A percentile compares a stretch with the other conserved stretches of the same genome.
Evolutionary conservation across 2,113 vertebrate species (phyloP).

Genomic region (Lepidothrix coronata): DNA sequence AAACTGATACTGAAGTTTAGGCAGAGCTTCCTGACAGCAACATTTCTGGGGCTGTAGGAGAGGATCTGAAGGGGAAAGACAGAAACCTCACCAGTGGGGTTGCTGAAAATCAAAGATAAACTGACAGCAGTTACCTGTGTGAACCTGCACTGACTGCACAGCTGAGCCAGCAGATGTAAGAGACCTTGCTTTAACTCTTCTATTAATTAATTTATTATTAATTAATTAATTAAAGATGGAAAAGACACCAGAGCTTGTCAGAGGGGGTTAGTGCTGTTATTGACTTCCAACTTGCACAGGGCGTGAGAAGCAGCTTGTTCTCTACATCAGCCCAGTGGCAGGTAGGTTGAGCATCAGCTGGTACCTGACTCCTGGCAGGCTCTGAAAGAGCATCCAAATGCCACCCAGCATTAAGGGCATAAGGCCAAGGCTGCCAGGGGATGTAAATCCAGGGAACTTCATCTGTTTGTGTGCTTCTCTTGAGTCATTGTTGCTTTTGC

Average conservation of each 20-base stretch:
- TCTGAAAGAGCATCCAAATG: constrained; percentile 26
- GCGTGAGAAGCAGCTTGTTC: background rate
- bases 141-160: background rate
- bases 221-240: background rate
- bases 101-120: background rate
- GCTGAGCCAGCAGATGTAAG: background rate
- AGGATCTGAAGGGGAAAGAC: background rate
- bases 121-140: background rate
- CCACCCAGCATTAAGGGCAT: background rate
- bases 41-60: background rate
- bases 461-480: background rate
- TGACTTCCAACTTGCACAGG: background rate
- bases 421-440: background rate
- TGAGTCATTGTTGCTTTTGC: background rate
- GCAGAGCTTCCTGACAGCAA: background rate
- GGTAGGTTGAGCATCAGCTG: background rate
- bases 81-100: background rate
- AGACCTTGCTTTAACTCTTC: background rate
- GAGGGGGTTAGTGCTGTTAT: background rate
- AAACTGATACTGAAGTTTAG: background rate
- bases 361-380: background rate
- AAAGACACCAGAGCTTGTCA: background rate
- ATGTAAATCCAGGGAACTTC: background rate
- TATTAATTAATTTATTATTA: background rate
- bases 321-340: background rate